Conservation (phyloP, 2,888 invertebrate species). For the Cistogaster globosa region DNA sequence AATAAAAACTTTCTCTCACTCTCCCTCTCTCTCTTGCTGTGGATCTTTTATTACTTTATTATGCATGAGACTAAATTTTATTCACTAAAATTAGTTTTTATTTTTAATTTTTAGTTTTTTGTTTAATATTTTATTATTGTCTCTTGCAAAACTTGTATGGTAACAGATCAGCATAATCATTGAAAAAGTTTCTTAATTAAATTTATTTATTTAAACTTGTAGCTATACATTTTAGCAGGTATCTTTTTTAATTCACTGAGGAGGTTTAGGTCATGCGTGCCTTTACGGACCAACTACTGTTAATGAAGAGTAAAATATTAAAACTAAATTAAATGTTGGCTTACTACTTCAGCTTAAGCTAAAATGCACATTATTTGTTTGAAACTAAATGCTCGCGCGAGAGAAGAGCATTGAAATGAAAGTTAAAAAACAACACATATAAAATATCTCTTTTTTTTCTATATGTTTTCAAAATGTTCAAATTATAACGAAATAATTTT, state of each 20-base stretch:
- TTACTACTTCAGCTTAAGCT: constrained; percentile 55
- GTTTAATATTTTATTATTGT: constrained; percentile 5
- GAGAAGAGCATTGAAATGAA: neutral
- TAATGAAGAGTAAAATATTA: constrained; percentile 55
- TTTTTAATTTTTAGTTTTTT: neutral
- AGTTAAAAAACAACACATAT: neutral
- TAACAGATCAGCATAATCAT: constrained; percentile 15
- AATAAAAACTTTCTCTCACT: no score
- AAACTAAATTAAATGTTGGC: constrained; percentile 62
- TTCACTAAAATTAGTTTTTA: neutral
- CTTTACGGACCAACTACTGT: constrained; percentile 31
- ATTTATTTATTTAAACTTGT: neutral
- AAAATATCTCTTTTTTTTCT: neutral
- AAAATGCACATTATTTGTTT: neutral
- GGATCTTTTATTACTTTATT: no score
- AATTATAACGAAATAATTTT: constrained; percentile 4
- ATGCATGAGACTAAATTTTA: no score
- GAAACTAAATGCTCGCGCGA: neutral
- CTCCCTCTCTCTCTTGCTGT: no score
- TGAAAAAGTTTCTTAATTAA: constrained; percentile 24
- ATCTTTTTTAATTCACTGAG: neutral
- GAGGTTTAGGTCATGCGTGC: neutral
- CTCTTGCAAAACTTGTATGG: constrained; percentile 48
- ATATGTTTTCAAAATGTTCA: neutral
- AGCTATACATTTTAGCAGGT: no score